A percentile compares a stretch with the other conserved stretches of the same genome.
Evolutionary conservation across 2,113 vertebrate genomes (phyloP).

Genomic region (Cryptomyrus ogoouensis): DNA sequence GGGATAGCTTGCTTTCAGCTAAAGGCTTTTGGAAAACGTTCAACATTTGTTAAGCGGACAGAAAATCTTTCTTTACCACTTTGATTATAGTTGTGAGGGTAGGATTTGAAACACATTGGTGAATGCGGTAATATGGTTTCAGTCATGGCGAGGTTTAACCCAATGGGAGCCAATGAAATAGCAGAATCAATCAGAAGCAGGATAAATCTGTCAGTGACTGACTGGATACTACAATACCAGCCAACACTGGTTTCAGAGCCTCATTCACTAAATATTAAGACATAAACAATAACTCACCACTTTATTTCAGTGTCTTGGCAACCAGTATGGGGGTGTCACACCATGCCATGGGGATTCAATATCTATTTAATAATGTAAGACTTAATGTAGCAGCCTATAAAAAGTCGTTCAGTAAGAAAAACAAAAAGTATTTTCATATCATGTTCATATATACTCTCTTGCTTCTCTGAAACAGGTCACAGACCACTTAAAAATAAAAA

Average conservation of each 20-base stretch:
- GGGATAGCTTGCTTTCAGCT: slow-evolving; percentile 1
- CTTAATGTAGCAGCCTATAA: not conserved
- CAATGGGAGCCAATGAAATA: not conserved
- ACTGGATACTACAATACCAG: not conserved
- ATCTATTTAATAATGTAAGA: not conserved
- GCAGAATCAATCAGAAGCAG: not conserved
- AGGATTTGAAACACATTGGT: not conserved
- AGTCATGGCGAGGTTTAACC: not conserved
- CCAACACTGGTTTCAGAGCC: not conserved
- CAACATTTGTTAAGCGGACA: not conserved
- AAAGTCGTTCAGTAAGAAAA: not conserved
- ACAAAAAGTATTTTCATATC: not conserved
- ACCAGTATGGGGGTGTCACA: not conserved
- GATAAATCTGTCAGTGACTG: not conserved
- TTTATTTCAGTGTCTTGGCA: not conserved
- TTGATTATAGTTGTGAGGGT: not conserved
- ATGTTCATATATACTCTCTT: not conserved
- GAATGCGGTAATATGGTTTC: not conserved
- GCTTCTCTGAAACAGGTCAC: not conserved
- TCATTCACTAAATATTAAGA: not conserved
- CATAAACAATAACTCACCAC: not conserved
- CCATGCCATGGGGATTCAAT: not conserved
- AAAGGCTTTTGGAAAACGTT: not conserved
- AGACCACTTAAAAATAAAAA: not conserved
- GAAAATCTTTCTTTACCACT: not conserved